These are phyloP conservation scores for Apodemia mormo DNA, from an alignment of 2,888 invertebrate species.

Conservation along the genomic window DNA sequence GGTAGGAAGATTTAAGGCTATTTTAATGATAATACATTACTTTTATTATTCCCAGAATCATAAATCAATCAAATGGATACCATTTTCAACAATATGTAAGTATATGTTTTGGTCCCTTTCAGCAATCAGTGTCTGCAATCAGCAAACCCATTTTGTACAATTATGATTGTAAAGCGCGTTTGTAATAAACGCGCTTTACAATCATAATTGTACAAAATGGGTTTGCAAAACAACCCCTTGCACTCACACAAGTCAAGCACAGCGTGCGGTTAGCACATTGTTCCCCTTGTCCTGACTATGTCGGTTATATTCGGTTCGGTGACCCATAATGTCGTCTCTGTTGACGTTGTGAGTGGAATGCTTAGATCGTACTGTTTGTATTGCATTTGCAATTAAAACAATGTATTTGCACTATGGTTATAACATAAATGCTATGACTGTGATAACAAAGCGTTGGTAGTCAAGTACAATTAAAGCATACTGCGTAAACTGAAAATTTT, in stretches of 20 bases:
- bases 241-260: neutral
- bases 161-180: no score
- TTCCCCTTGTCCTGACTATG: neutral
- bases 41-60: no score
- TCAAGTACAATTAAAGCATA: neutral
- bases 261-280: neutral
- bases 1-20: no score
- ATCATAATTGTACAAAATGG: neutral
- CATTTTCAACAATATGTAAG: no score
- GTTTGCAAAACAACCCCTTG: neutral
- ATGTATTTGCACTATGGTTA: neutral
- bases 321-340: slow-evolving; percentile 1
- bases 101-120: no score
- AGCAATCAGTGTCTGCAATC: no score
- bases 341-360: slow-evolving; percentile 2
- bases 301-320: neutral
- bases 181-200: neutral
- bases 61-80: no score
- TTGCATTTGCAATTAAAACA: slow-evolving; percentile 5
- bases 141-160: no score
- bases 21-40: no score
- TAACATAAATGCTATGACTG: slow-evolving; percentile 1
- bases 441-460: neutral
- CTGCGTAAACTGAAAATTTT: neutral
- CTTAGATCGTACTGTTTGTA: slow-evolving; percentile 1